phyloP scores from a whole-genome alignment of 2,888 invertebrate genomes.

The Spialia ferax region DNA sequence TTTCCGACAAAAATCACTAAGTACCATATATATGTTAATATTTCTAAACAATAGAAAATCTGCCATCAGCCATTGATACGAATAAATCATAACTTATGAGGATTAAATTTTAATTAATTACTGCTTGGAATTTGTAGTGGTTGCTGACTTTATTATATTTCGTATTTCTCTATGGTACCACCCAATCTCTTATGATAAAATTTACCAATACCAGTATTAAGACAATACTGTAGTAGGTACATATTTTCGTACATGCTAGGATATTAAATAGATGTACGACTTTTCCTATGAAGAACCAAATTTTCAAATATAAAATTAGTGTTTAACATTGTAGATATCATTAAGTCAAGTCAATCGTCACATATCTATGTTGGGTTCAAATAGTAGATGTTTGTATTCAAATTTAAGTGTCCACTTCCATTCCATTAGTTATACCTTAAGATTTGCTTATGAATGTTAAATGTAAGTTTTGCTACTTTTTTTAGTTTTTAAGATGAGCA shows the following conservation, averaged over 20 bases:
- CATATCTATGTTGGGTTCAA: slow-evolving; percentile 73
- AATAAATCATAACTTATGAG: no score
- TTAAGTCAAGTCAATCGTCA: slow-evolving; percentile 60
- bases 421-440: no score
- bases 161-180: slow-evolving; percentile 36
- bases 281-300: slow-evolving; percentile 59
- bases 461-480: background rate
- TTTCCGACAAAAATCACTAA: background rate
- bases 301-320: slow-evolving; percentile 42
- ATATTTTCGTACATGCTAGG: slow-evolving; percentile 47
- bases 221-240: slow-evolving; percentile 58
- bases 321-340: slow-evolving; percentile 67
- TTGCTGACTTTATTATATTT: no score
- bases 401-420: slow-evolving; percentile 7
- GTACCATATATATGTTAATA: background rate
- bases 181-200: slow-evolving; percentile 63
- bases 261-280: slow-evolving; percentile 25
- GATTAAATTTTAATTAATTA: no score
- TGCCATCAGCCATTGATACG: no score
- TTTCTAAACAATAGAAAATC: no score
- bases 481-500: no score
- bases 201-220: slow-evolving; percentile 64
- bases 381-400: slow-evolving; percentile 45
- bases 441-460: no score
- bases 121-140: no score